A percentile compares a stretch with the other conserved stretches of the same genome.
phyloP scores from a whole-genome alignment of 2,113 vertebrate genomes.

The Callaeas wilsoni region DNA sequence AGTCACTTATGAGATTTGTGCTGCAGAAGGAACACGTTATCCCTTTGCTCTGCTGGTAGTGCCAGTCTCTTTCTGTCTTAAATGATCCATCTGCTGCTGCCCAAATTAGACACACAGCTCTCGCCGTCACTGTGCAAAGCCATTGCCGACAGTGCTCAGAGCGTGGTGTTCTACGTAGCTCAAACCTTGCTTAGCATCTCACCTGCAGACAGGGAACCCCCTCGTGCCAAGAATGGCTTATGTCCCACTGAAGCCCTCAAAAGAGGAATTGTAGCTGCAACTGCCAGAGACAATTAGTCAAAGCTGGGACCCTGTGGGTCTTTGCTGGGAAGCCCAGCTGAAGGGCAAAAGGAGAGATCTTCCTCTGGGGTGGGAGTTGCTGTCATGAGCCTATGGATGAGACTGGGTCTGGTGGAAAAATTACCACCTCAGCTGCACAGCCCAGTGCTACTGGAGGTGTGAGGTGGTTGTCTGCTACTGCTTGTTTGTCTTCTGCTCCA shows the following conservation, averaged over 20 bases:
- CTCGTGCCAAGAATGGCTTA: fast-evolving
- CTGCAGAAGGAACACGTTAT: slow-evolving; percentile 44
- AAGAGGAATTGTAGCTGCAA: neutral
- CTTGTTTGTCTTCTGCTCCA: neutral
- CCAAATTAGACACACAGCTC: slow-evolving; percentile 53
- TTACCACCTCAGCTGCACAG: neutral
- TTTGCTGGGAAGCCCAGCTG: neutral
- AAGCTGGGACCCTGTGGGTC: neutral
- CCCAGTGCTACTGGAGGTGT: neutral
- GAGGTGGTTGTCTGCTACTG: neutral
- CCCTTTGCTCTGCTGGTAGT: slow-evolving; percentile 47
- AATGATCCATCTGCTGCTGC: slow-evolving; percentile 57
- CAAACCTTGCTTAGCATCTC: neutral
- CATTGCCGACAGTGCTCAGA: neutral
- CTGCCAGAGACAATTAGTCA: neutral
- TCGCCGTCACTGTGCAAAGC: neutral
- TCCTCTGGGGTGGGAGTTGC: neutral
- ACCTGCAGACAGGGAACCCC: neutral
- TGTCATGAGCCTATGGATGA: neutral
- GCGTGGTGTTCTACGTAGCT: fast-evolving
- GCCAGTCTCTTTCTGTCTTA: slow-evolving; percentile 54
- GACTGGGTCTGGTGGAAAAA: neutral
- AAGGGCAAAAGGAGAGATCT: neutral
- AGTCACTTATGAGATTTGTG: slow-evolving; percentile 51
- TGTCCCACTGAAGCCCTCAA: neutral